Evolutionary conservation across 1,140 invertebrate genomes (phyloP), one percentile per base, ranked within the genome.

Genomic region (Chironomus striatipennis): DNA sequence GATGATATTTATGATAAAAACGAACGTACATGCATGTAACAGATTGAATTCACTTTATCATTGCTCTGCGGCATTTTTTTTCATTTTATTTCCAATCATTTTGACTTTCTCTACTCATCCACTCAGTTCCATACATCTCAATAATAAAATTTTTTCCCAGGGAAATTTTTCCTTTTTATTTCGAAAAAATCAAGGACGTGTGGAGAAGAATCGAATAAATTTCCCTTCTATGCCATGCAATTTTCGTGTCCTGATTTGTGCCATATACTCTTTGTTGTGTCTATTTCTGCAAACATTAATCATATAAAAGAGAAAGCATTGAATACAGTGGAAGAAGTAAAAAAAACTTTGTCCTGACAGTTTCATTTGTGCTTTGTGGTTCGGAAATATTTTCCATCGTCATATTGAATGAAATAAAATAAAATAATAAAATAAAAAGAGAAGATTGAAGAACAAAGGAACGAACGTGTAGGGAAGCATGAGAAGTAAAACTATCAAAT

Each of bases 331-430:
- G 24, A 34, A 2, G 24, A 5, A 34, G 5, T 2, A 34, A 34
- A 34, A 8, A 20, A 6, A 18, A 18, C 17, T 70, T 18, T 21
- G 8, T 21, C 20, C 18, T 70, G 65, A 70, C 65, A 70, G 65
- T 70, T 70, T 70, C 65, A 70, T 70, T 70, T 70, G 65, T 70
- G 65, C 65, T 70, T 70, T 70, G 65, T 70, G 65, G 65, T 21
- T 70, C 20, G 65, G 65, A 70, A 70, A 70, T 70, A 20, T 70
- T 57, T 57, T 10, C 47, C n/a, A 7, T n/a, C 9, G 2, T 12
- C 47, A 57, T 57, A 57, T 12, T 12, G 47, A 57, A 57, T 12
- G 2, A 57, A 3, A 57, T 34, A 34, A 34, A 34, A 34, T 34
- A 34, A n/a, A n/a, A 34, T 34, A 34, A 34, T 34, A 34, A 34